Evolutionary conservation across 1,140 invertebrate genomes (phyloP).

Genomic region (Diorhabda sublineata): DNA sequence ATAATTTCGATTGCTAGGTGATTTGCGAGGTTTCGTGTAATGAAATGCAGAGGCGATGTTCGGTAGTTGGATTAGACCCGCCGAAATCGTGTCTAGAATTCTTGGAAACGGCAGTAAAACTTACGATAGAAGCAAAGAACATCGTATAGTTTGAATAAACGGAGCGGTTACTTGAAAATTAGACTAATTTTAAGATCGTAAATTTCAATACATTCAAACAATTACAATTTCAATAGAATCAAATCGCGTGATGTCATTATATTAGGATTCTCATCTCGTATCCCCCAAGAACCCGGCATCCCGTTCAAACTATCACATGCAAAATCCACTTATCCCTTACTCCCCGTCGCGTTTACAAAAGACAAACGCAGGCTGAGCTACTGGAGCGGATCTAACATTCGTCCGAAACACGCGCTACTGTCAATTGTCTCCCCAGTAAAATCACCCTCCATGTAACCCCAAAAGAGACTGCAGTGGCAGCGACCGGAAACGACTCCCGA

Average conservation of each 20-base stretch:
- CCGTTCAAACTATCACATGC: slow-evolving; percentile 1
- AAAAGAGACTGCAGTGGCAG: slow-evolving; percentile 9
- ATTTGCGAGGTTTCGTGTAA: too few species aligned
- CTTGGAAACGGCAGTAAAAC: too few species aligned
- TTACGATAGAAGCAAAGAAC: too few species aligned
- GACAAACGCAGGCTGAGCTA: slow-evolving; percentile 12
- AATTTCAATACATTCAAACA: too few species aligned
- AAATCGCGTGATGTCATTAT: not conserved
- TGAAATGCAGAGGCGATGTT: slow-evolving; percentile 2
- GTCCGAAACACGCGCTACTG: slow-evolving; percentile 15
- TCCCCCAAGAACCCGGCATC: not conserved
- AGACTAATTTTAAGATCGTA: too few species aligned
- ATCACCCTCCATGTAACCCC: slow-evolving; percentile 21
- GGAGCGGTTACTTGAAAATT: too few species aligned
- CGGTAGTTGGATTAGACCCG: slow-evolving; percentile 15
- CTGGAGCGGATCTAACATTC: slow-evolving; percentile 12
- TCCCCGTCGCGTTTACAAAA: slow-evolving; percentile 5
- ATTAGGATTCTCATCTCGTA: not conserved
- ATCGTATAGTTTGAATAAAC: too few species aligned
- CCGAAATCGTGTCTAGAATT: slow-evolving; percentile 12
- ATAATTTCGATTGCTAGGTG: too few species aligned
- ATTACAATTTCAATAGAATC: not conserved
- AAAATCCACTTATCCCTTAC: slow-evolving; percentile 12
- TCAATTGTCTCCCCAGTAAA: slow-evolving; percentile 13
- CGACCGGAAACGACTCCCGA: slow-evolving; percentile 9